A percentile compares a stretch with the other conserved stretches of the same genome.
These are phyloP conservation scores for Mastacembelus armatus DNA, from an alignment of 2,797 vertebrate species.

Conservation along the genomic window DNA sequence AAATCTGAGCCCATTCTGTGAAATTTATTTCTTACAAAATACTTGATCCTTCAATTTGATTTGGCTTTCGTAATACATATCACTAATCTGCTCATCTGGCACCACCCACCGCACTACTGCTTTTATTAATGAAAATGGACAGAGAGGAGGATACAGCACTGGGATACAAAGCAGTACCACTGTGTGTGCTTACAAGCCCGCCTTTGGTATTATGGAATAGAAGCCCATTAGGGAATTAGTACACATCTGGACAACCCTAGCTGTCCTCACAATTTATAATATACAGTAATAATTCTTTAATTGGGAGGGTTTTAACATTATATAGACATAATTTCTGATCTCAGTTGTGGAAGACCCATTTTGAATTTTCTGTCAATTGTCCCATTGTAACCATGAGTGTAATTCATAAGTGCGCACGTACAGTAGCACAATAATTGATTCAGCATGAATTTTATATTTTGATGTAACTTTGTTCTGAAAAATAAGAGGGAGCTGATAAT, in stretches of 20 bases:
- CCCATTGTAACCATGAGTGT: too few species aligned
- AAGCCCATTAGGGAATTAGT: conserved; percentile 72
- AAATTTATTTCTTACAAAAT: conserved; percentile 31
- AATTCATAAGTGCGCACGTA: too few species aligned
- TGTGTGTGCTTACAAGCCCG: conserved; percentile 10
- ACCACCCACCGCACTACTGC: conserved; percentile 19
- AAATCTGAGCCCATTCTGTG: conserved; percentile 3
- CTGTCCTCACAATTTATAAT: conserved; percentile 23
- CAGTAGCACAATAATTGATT: background rate
- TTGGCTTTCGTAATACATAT: conserved; percentile 24
- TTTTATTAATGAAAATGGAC: conserved; percentile 60
- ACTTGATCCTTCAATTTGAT: conserved; percentile 35
- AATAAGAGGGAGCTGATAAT: too few species aligned
- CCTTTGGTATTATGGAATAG: conserved; percentile 30
- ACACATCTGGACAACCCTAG: conserved; percentile 67
- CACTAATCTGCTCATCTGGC: conserved; percentile 59
- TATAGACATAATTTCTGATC: conserved; percentile 16
- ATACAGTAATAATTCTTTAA: conserved; percentile 21
- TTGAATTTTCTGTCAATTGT: conserved; percentile 26
- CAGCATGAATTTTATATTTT: background rate
- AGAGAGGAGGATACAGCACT: conserved; percentile 7
- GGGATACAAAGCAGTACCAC: conserved; percentile 1
- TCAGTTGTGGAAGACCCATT: conserved; percentile 14
- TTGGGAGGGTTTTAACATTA: conserved; percentile 13
- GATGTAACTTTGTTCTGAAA: too few species aligned